Conservation (phyloP, 2,797 vertebrate genomes). For the Bufotes viridis region DNA sequence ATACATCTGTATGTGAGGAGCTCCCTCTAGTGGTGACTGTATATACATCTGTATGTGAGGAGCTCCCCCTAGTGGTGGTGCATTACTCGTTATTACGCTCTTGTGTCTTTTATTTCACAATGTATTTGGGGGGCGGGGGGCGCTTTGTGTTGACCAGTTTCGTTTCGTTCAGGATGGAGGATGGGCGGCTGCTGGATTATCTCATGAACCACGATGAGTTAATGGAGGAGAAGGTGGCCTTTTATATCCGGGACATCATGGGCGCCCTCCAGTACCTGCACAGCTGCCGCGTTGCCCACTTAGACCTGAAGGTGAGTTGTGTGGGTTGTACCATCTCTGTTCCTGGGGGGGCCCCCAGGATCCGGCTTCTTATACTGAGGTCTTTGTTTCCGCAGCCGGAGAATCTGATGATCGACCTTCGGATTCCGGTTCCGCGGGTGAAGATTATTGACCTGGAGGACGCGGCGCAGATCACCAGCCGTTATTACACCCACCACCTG, state of each 20-base stretch:
- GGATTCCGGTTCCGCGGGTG: slow-evolving; percentile 84
- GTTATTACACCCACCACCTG: slow-evolving; percentile 91
- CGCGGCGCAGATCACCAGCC: slow-evolving; percentile 90
- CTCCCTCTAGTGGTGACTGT: not conserved
- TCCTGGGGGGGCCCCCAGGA: not conserved
- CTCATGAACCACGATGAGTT: slow-evolving; percentile 93
- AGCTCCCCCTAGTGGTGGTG: too few species aligned
- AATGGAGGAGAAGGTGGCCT: slow-evolving; percentile 97
- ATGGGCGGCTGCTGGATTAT: slow-evolving; percentile 91
- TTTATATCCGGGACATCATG: slow-evolving; percentile 91
- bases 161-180: slow-evolving; percentile 82
- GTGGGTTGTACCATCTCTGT: not conserved
- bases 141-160: not conserved
- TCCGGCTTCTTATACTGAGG: too few species aligned
- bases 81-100: too few species aligned
- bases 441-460: slow-evolving; percentile 95
- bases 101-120: too few species aligned
- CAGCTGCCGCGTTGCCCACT: slow-evolving; percentile 91
- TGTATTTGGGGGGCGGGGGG: too few species aligned
- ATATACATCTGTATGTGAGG: not conserved
- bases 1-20: not conserved
- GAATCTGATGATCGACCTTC: slow-evolving; percentile 94
- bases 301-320: slow-evolving; percentile 90
- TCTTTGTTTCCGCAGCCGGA: slow-evolving; percentile 81
- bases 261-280: slow-evolving; percentile 96